phyloP scores from a whole-genome alignment of 2,888 invertebrate genomes.

The Flexamia atlantica region DNA sequence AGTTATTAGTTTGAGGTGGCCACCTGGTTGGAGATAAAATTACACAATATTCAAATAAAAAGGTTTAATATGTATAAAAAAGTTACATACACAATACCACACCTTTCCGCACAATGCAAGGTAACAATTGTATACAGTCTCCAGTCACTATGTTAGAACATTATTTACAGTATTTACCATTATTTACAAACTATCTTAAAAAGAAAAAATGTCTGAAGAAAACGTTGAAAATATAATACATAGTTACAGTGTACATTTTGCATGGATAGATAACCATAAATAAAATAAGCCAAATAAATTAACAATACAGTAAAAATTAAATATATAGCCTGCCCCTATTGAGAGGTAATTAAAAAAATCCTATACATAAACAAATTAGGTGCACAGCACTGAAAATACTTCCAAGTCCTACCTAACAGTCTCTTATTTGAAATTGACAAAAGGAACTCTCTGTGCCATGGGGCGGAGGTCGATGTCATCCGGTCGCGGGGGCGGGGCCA shows the following conservation, averaged over 20 bases:
- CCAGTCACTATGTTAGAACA: conserved; percentile 8
- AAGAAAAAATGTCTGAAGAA: not conserved
- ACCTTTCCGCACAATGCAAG: conserved; percentile 24
- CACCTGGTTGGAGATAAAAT: too few species aligned
- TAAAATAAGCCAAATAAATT: conserved; percentile 7
- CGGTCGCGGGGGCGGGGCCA: conserved; percentile 4
- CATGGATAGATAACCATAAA: not conserved
- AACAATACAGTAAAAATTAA: conserved; percentile 15
- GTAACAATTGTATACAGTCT: conserved; percentile 31
- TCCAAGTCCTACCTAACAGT: conserved; percentile 19
- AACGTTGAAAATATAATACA: conserved; percentile 21
- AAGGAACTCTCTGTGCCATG: conserved; percentile 44
- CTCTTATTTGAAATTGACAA: conserved; percentile 43
- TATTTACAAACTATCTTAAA: conserved; percentile 29
- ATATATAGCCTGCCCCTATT: not conserved
- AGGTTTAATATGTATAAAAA: conserved; percentile 36
- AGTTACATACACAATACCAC: conserved; percentile 29
- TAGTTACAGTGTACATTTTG: not conserved
- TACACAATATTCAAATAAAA: conserved; percentile 27
- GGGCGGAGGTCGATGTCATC: conserved; percentile 57
- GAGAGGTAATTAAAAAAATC: not conserved
- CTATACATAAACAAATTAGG: not conserved
- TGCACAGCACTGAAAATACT: conserved; percentile 31
- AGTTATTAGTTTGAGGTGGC: too few species aligned
- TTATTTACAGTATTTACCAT: conserved; percentile 10